Evolutionary conservation across 23 tunicate species (phyloP), one percentile per base, ranked within the genome.

Genomic region (Phallusia fumigata): DNA sequence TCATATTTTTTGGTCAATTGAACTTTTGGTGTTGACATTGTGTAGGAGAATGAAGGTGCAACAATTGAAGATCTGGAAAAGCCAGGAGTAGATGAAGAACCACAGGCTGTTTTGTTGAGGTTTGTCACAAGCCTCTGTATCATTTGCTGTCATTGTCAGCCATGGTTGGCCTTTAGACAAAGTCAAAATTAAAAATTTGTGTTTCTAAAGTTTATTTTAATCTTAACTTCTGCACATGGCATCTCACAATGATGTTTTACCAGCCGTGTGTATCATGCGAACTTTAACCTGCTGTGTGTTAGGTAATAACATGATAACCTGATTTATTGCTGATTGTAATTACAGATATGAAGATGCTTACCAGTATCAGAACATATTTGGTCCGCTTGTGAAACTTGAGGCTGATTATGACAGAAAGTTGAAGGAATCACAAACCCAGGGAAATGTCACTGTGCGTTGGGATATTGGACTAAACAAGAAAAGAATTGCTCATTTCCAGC

Each of bases 371-470:
- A 95, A 95, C 81, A 88, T 95, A 32, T 95, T 95, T 77, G 99
- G 99, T 28, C 99, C 99, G 19, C 87, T 95, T 21, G 95, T 95
- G n/a, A 90, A 90, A 77, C 76, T 90, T 82, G 99, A 95, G 84
- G 99, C 99, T 40, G 99, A 95, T 81, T 95, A 95, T 74, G 99
- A 95, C 53, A 72, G 95, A 45, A 83, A 83, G 30, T 76, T 90
- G 86, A 95, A 95, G 65, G 99, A 95, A 64, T 90, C 95, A 24
- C 99, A 95, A 74, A 95, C 99, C 35, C 99, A 95, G 80, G 95
- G 86, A 16, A 87, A 90, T 75, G 88, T 95, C 52, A 73, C 84
- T 31, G 86, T 95, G 6, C 79, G 99, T 11, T 95, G 99, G 99
- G 99, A 95, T 73, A 80, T 90, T 80, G 99, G 95, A 19, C 65